Percentiles rank a stretch among this genome's conserved stretches.
These are phyloP conservation scores for Drosophila trapezifrons DNA, from an alignment of 1,140 invertebrate species.

Conservation along the genomic window DNA sequence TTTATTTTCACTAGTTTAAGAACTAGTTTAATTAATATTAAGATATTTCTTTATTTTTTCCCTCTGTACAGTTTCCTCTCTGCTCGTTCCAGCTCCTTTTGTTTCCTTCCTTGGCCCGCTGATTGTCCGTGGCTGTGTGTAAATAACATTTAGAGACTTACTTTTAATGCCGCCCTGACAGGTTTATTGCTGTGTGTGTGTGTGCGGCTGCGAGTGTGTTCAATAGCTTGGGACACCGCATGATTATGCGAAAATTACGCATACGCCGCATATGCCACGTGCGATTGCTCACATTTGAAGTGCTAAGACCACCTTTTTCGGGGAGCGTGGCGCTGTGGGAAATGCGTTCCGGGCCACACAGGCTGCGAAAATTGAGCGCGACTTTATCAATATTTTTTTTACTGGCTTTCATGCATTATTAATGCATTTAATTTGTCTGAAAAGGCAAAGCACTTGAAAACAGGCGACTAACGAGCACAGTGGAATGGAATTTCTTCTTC, in stretches of 20 bases:
- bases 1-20: too few species aligned
- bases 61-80: not conserved
- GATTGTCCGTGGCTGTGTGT: slow-evolving; percentile 53
- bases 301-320: slow-evolving; percentile 53
- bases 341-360: slow-evolving; percentile 16
- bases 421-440: slow-evolving; percentile 77
- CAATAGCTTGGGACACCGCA: slow-evolving; percentile 64
- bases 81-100: slow-evolving; percentile 18
- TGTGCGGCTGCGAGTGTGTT: slow-evolving; percentile 50
- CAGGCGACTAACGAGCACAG: slow-evolving; percentile 29
- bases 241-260: slow-evolving; percentile 80
- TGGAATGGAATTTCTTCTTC: slow-evolving; percentile 1
- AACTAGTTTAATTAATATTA: too few species aligned
- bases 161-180: slow-evolving; percentile 74
- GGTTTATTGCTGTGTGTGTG: slow-evolving; percentile 55
- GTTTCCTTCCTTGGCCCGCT: slow-evolving; percentile 8
- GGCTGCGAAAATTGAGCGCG: slow-evolving; percentile 39
- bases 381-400: slow-evolving; percentile 72
- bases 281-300: slow-evolving; percentile 74
- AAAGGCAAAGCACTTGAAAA: slow-evolving; percentile 52
- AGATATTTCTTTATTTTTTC: not conserved
- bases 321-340: slow-evolving; percentile 25
- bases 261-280: slow-evolving; percentile 68
- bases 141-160: slow-evolving; percentile 77
- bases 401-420: slow-evolving; percentile 69